These are phyloP conservation scores for Thereuonema tuberculata DNA, from an alignment of 1,140 invertebrate genomes.

Conservation along the genomic window DNA sequence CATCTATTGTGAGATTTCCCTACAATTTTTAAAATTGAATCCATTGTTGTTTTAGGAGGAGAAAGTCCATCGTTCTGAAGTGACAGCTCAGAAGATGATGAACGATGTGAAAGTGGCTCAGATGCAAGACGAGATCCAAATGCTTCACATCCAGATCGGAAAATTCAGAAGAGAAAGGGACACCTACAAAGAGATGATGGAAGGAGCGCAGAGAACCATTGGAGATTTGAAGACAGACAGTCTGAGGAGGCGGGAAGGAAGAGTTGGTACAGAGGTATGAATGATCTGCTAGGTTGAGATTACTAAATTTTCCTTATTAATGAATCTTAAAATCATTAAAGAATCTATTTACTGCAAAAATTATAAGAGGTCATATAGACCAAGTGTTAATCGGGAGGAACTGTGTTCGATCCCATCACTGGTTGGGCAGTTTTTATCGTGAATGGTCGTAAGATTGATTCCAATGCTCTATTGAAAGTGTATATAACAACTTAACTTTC, in stretches of 20 bases:
- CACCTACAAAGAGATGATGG: slow-evolving; percentile 78
- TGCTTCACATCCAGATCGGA: slow-evolving; percentile 58
- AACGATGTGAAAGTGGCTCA: slow-evolving; percentile 76
- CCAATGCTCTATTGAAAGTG: no score
- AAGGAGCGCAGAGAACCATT: slow-evolving; percentile 67
- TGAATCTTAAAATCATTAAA: no score
- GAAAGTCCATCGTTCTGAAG: slow-evolving; percentile 63
- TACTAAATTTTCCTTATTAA: background rate
- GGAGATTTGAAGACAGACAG: slow-evolving; percentile 46
- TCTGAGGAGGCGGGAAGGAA: slow-evolving; percentile 23
- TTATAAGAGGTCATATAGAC: no score
- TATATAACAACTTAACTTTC: no score
- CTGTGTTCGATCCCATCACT: no score
- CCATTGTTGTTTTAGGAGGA: slow-evolving; percentile 52
- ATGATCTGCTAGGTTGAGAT: background rate
- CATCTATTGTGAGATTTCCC: no score
- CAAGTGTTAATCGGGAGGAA: no score
- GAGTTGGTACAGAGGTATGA: slow-evolving; percentile 14
- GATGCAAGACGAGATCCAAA: slow-evolving; percentile 70
- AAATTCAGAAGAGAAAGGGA: slow-evolving; percentile 78
- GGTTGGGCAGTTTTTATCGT: no score
- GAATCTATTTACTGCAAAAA: no score
- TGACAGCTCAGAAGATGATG: slow-evolving; percentile 68
- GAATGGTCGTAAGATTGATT: no score
- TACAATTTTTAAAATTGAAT: no score